Conservation (phyloP, 2,113 vertebrate species). For the Lepus europaeus region DNA sequence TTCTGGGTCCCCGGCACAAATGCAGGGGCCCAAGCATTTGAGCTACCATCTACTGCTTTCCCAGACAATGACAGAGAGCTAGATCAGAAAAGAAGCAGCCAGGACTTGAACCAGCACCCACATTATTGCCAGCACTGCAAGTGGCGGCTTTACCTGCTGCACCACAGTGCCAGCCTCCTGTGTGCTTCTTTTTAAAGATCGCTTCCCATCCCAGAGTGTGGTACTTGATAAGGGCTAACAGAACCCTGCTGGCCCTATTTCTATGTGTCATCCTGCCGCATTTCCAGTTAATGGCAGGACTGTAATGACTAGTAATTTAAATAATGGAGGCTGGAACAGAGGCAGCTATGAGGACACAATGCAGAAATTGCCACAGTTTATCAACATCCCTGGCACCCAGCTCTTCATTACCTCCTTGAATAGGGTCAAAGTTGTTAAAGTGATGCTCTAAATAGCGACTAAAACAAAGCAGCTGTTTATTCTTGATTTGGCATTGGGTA, state of each 20-base stretch:
- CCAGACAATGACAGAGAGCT: too few species aligned
- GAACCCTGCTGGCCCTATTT: constrained; percentile 42
- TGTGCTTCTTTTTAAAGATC: not conserved
- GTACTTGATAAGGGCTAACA: not conserved
- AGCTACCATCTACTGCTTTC: too few species aligned
- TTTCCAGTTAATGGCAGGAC: constrained; percentile 76
- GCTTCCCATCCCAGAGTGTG: not conserved
- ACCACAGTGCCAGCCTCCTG: not conserved
- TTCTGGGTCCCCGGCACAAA: too few species aligned
- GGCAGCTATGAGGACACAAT: constrained; percentile 74
- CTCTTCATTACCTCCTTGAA: constrained; percentile 79
- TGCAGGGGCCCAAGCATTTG: too few species aligned
- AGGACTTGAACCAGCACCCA: too few species aligned
- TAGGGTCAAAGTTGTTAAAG: constrained; percentile 80
- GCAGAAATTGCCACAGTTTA: constrained; percentile 79
- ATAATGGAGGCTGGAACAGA: constrained; percentile 77
- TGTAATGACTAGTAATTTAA: constrained; percentile 83
- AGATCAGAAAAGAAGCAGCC: too few species aligned
- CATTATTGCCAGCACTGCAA: not conserved
- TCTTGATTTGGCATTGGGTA: constrained; percentile 75
- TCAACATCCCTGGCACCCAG: constrained; percentile 74
- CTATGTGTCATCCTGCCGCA: constrained; percentile 53
- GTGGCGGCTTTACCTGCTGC: not conserved
- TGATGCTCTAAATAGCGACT: constrained; percentile 72
- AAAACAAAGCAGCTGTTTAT: constrained; percentile 81